A percentile compares a stretch with the other conserved stretches of the same genome.
phyloP scores from a whole-genome alignment of 2,797 vertebrate species.

The Lophius americanus region DNA sequence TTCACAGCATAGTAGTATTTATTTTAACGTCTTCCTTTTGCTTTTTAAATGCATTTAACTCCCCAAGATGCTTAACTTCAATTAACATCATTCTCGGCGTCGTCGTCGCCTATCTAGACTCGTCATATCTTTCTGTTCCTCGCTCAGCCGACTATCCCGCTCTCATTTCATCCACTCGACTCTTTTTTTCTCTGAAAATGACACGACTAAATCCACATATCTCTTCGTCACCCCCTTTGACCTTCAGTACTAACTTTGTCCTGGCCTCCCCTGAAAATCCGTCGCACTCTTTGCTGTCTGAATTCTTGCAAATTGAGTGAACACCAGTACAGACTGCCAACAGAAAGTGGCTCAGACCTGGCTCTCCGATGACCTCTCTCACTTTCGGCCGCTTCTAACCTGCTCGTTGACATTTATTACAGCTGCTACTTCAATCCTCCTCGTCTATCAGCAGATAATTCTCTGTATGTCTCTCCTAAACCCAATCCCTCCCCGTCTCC shows the following conservation, averaged over 20 bases:
- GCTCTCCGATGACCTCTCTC: constrained; percentile 65
- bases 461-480: constrained; percentile 20
- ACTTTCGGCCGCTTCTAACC: constrained; percentile 36
- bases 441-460: constrained; percentile 47
- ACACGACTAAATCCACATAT: constrained; percentile 58
- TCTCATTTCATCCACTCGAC: constrained; percentile 50
- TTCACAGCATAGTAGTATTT: constrained; percentile 41
- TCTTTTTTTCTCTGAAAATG: constrained; percentile 39
- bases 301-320: constrained; percentile 66
- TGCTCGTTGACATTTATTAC: constrained; percentile 59
- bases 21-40: constrained; percentile 40
- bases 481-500: constrained; percentile 22
- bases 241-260: constrained; percentile 56
- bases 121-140: constrained; percentile 36
- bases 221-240: constrained; percentile 48
- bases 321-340: constrained; percentile 39
- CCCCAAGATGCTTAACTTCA: constrained; percentile 37
- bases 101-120: constrained; percentile 48
- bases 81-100: constrained; percentile 42
- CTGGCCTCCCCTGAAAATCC: constrained; percentile 52
- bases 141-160: constrained; percentile 27
- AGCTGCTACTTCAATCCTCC: constrained; percentile 35
- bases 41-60: constrained; percentile 45
- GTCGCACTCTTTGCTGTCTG: constrained; percentile 38
- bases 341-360: constrained; percentile 54